Evolutionary conservation across 1,140 invertebrate species (phyloP).

Genomic region (Sycobia sp.): DNA sequence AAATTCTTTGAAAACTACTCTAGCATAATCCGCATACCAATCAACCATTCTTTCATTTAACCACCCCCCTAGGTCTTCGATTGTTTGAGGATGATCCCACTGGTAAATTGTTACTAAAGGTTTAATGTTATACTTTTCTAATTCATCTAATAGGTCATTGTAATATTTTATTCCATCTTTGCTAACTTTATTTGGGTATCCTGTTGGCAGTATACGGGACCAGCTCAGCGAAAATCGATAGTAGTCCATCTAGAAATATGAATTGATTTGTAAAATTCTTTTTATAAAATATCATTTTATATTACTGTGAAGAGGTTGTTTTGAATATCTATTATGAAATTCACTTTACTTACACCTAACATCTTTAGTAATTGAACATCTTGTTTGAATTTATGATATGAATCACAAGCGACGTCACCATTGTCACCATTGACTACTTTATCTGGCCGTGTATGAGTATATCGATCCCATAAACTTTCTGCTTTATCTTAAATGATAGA

Average conservation of each 20-base stretch:
- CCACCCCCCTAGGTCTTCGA: slow-evolving; percentile 69
- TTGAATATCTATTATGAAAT: slow-evolving; percentile 1
- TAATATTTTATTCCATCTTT: slow-evolving; percentile 65
- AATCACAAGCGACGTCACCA: slow-evolving; percentile 61
- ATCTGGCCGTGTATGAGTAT: too few relatives aligned
- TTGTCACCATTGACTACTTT: too few relatives aligned
- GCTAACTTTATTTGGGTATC: slow-evolving; percentile 63
- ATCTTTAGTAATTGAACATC: slow-evolving; percentile 59
- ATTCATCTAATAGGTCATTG: slow-evolving; percentile 62
- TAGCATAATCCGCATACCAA: slow-evolving; percentile 63
- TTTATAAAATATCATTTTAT: neutral
- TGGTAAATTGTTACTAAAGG: slow-evolving; percentile 64
- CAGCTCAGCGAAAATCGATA: slow-evolving; percentile 70
- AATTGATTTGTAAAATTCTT: too few relatives aligned
- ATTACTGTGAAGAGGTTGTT: neutral
- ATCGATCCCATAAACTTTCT: too few relatives aligned
- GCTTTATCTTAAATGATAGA: too few relatives aligned
- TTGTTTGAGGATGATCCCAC: slow-evolving; percentile 62
- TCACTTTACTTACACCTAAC: slow-evolving; percentile 53
- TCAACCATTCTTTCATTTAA: slow-evolving; percentile 64
- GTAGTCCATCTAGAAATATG: slow-evolving; percentile 45
- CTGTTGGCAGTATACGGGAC: slow-evolving; percentile 65
- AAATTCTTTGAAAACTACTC: slow-evolving; percentile 58
- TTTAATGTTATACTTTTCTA: slow-evolving; percentile 61
- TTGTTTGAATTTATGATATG: slow-evolving; percentile 60